Evolutionary conservation across 35 echinoderm and acorn worm genomes (phyloP).

Genomic region (Strongylocentrotus purpuratus): DNA sequence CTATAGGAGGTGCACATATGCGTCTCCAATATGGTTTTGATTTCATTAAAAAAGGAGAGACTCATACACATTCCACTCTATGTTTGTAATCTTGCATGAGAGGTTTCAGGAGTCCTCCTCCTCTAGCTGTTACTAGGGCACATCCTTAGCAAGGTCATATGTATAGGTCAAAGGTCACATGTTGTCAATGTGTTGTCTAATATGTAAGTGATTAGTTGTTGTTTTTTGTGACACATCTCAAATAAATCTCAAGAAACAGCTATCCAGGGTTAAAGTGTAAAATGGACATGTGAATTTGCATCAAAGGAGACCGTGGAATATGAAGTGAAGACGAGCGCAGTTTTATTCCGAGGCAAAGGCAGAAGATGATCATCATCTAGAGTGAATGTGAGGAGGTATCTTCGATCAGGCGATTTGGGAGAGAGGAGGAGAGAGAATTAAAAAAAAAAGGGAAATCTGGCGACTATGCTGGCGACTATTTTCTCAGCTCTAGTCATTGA

Average conservation of each 20-base stretch:
- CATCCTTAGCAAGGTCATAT: background rate
- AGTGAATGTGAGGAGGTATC: background rate
- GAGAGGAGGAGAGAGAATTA: background rate
- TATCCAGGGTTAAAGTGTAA: no score
- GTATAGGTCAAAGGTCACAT: background rate
- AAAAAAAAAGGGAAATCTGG: background rate
- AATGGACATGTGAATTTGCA: background rate
- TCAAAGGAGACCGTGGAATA: background rate
- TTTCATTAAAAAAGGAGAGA: background rate
- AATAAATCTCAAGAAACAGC: no score
- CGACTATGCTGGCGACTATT: background rate
- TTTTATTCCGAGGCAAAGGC: background rate
- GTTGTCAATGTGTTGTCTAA: background rate
- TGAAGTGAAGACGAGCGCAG: background rate
- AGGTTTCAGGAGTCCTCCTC: background rate
- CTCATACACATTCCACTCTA: background rate
- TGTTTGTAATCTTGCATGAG: background rate
- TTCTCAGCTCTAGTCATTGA: background rate
- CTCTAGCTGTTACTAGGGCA: background rate
- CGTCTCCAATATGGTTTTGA: background rate
- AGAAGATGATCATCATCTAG: background rate
- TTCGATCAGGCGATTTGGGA: background rate
- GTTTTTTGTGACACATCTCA: background rate
- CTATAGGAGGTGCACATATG: background rate
- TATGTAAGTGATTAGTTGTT: background rate